These are phyloP conservation scores for Stenoptilia bipunctidactyla DNA, from an alignment of 2,888 invertebrate genomes.

Conservation along the genomic window DNA sequence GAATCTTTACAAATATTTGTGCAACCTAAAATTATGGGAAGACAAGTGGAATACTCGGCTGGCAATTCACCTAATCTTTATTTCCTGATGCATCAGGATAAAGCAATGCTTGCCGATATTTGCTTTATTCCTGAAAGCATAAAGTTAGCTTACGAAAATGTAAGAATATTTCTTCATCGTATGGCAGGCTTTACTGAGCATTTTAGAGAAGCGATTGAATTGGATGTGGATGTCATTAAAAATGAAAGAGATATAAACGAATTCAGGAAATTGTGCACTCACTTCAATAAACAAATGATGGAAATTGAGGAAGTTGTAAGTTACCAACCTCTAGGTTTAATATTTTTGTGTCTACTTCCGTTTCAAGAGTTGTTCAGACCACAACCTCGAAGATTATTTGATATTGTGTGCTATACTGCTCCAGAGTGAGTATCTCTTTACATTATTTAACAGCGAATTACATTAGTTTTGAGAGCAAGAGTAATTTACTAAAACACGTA, in stretches of 20 bases:
- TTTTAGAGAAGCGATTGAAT: slow-evolving; percentile 77
- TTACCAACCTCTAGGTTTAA: slow-evolving; percentile 78
- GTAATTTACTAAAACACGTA: too few relatives aligned
- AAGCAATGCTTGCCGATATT: slow-evolving; percentile 64
- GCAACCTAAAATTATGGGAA: slow-evolving; percentile 87
- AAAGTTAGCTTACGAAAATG: slow-evolving; percentile 72
- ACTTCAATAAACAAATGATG: slow-evolving; percentile 78
- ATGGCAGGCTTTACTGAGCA: slow-evolving; percentile 76
- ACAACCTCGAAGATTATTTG: slow-evolving; percentile 77
- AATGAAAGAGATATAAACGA: slow-evolving; percentile 74
- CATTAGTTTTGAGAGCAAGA: too few relatives aligned
- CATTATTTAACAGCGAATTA: too few relatives aligned
- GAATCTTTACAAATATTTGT: slow-evolving; percentile 79
- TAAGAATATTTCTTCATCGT: slow-evolving; percentile 74
- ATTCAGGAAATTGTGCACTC: slow-evolving; percentile 76
- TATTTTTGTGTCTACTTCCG: slow-evolving; percentile 76
- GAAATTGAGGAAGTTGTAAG: slow-evolving; percentile 76
- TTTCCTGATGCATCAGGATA: slow-evolving; percentile 79
- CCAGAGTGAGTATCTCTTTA: slow-evolving; percentile 70
- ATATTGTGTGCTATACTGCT: slow-evolving; percentile 73
- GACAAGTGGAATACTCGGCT: slow-evolving; percentile 82
- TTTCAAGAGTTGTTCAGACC: slow-evolving; percentile 81
- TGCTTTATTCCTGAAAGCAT: slow-evolving; percentile 70
- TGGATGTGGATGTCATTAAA: slow-evolving; percentile 74
- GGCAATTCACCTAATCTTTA: slow-evolving; percentile 80